These are phyloP conservation scores for Lissocephala sabroskyi DNA, from an alignment of 2,888 invertebrate species.

Conservation along the genomic window DNA sequence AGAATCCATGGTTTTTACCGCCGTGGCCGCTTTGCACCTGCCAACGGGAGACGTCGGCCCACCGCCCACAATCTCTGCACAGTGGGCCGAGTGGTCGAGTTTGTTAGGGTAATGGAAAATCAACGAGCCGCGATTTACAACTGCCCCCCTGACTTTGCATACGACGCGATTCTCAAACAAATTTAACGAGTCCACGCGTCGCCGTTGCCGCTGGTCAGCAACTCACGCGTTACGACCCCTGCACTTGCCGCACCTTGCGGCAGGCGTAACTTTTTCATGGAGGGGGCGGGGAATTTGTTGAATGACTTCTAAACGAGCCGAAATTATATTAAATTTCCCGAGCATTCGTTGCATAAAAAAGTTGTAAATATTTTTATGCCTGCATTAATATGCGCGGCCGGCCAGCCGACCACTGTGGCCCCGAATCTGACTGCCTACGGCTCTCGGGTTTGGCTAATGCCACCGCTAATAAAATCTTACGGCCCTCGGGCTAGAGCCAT, in stretches of 20 bases:
- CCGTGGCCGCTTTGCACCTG: no score
- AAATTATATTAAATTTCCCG: conserved; percentile 62
- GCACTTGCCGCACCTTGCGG: conserved; percentile 52
- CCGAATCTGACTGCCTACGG: background rate
- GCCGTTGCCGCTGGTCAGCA: no score
- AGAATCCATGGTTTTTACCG: no score
- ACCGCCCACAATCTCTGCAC: no score
- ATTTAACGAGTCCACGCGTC: no score
- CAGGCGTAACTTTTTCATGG: conserved; percentile 35
- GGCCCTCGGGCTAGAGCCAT: conserved; percentile 54
- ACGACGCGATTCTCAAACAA: no score
- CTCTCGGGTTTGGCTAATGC: conserved; percentile 54
- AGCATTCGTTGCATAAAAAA: conserved; percentile 50
- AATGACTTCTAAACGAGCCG: conserved; percentile 61
- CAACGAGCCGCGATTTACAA: conserved; percentile 43
- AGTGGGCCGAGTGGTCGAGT: no score
- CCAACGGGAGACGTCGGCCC: no score
- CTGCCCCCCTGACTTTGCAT: no score
- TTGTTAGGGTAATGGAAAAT: conserved; percentile 2
- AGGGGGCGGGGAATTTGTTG: conserved; percentile 36
- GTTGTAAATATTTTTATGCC: conserved; percentile 64
- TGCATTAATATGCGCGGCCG: conserved; percentile 46
- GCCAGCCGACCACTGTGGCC: background rate
- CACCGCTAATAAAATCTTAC: conserved; percentile 66
- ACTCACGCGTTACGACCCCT: conserved; percentile 42